Base-by-base conservation (phyloP, 2,797 vertebrate species). In the Carcharodon carcharias region DNA sequence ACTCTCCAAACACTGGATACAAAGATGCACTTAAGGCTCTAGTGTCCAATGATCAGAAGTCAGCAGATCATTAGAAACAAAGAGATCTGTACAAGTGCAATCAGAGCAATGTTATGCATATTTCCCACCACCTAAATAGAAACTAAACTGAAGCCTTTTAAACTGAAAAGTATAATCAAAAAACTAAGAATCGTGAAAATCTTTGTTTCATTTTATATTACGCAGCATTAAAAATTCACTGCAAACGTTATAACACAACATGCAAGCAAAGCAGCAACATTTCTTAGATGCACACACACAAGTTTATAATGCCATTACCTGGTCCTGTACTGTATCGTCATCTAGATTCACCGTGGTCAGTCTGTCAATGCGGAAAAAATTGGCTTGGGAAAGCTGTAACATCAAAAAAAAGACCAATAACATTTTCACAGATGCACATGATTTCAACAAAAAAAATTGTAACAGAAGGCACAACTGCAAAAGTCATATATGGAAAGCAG, bases 331-430 rank as follows among this genome's bases (percentile, higher is more conserved):
- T 0, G 28, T 35, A 58, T 99, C 98, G 87, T 99, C 99, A 0
- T 98, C 98, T 97, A 99, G 98, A 97, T 99, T 99, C 98, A 99
- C 98, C 31, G 98, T 99, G 97, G 98, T 99, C 97, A 99, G 98
- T 97, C 98, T 99, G 97, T 99, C 98, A 0, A 99, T 97, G 56
- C 98, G 98, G 97, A 98, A 98, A 96, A 98, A 97, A 69, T 97
- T 96, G 1, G 98, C 97, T 77, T 92, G 97, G 97, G 96, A 98
- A 97, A 26, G 96, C 96, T 98, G 98, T 97, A 82, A 80, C n/a
- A 54, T 28, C 16, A 73, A 71, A 71, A 69, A 63, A n/a, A 95
- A 5, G 0, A 26, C 45, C 28, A 16, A 95, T 3, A n/a, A 21
- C 85, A 61, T 18, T 18, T 50, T 73, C 35, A 50, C 40, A 73